A percentile compares a stretch with the other conserved stretches of the same genome.
Conservation (phyloP, 1,140 invertebrate genomes). For the Chrysoperla carnea region DNA sequence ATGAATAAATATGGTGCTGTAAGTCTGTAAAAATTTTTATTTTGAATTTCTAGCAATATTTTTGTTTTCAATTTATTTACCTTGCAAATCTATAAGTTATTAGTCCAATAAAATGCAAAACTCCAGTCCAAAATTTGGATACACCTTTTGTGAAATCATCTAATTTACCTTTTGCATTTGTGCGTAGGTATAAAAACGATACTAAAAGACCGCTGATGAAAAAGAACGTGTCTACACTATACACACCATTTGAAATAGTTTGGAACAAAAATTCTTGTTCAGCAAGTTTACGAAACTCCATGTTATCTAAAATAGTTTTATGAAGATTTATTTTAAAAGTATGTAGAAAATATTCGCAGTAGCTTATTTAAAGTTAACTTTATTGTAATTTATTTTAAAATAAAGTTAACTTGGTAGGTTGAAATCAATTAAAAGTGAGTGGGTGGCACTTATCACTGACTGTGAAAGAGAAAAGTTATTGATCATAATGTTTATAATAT, state of each 20-base stretch:
- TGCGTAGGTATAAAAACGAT: constrained; percentile 67
- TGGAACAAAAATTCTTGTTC: constrained; percentile 69
- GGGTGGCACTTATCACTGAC: too few species aligned
- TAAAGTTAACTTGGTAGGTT: background rate
- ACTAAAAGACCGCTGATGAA: constrained; percentile 69
- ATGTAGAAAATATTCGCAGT: background rate
- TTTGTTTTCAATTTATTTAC: constrained; percentile 14
- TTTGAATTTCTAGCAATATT: background rate
- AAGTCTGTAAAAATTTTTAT: constrained; percentile 29
- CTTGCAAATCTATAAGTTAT: constrained; percentile 59
- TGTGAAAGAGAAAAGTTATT: too few species aligned
- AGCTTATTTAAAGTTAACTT: background rate
- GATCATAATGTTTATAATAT: too few species aligned
- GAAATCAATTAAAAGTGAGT: background rate
- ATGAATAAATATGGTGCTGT: constrained; percentile 73
- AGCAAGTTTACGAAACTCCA: constrained; percentile 54
- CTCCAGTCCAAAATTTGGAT: constrained; percentile 45
- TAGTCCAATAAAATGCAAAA: constrained; percentile 60
- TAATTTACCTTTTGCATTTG: constrained; percentile 59
- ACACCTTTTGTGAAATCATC: constrained; percentile 53
- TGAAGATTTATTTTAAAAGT: too few species aligned
- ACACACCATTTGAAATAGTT: constrained; percentile 68
- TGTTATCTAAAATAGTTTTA: constrained; percentile 39
- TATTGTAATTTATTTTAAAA: background rate
- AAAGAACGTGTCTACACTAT: constrained; percentile 87